Base-by-base conservation (phyloP, 2,113 vertebrate genomes). In the Catharus minimus region DNA sequence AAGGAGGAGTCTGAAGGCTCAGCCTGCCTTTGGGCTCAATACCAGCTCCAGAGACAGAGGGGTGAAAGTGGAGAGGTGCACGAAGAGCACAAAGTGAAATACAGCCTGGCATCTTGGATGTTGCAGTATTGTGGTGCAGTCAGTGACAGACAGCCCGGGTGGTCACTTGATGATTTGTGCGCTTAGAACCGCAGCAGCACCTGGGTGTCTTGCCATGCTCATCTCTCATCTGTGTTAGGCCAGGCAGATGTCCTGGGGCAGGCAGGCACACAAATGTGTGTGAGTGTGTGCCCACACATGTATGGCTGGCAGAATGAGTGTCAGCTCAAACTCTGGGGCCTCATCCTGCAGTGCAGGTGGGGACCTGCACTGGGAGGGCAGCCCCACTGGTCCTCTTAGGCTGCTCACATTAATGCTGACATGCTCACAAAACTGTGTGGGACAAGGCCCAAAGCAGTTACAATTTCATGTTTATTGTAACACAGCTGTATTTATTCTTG, bases 111-210 rank as follows among this genome's bases (percentile, higher is more conserved):
- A 24, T 74, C n/a, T 5, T 1, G 1, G 39, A 26, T 53, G 11
- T 22, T 1, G 0, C 58, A 57, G 2, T 57, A 8, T 2, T 43
- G 23, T 21, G 33, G 16, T 27, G 24, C 58, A 52, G 41, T 20
- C 7, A 4, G 50, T 7, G 26, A 28, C 44, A 77, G 46, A 50
- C 7, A 78, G 36, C 23, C 0, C 0, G 13, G 12, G 17, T n/a
- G 22, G 27, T 64, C 36, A 2, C n/a, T 64, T 43, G 56, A 13
- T 15, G 3, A 11, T 38, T 15, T 5, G 22, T 50, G 65, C 6
- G 18, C 56, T 53, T 46, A 53, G 61, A 71, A 15, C 32, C 0
- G 0, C 50, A 23, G 64, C 65, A 28, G 47, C 47, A 5, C 9
- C 1, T 3, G 15, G 9, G 15, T 17, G 19, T 52, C 52, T 71